Percentiles rank a stretch among this genome's conserved stretches.
These are phyloP conservation scores for Synergus gifuensis DNA, from an alignment of 2,888 invertebrate genomes.

Conservation along the genomic window DNA sequence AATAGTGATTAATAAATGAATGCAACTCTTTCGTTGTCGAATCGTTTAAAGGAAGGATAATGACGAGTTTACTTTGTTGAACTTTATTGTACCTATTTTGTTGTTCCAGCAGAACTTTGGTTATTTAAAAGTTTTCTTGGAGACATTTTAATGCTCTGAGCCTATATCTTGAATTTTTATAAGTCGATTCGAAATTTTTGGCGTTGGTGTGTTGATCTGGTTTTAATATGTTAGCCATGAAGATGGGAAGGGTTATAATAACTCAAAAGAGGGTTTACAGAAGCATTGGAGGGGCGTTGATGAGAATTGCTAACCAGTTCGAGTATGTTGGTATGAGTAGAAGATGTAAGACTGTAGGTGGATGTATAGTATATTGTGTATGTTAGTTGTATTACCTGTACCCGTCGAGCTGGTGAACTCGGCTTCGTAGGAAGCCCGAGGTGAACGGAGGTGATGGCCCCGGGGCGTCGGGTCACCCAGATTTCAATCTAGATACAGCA, in stretches of 20 bases:
- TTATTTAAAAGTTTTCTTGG: too few species aligned
- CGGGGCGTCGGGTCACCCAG: conserved; percentile 76
- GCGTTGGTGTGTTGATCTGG: background rate
- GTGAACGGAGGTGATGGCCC: conserved; percentile 73
- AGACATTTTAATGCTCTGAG: too few species aligned
- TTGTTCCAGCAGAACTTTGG: too few species aligned
- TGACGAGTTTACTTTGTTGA: too few species aligned
- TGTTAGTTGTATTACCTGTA: conserved; percentile 43
- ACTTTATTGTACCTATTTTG: too few species aligned
- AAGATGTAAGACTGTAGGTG: background rate
- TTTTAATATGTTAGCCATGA: background rate
- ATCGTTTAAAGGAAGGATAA: too few species aligned
- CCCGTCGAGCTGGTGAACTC: conserved; percentile 61
- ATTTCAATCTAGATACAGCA: conserved; percentile 78
- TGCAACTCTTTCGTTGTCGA: background rate
- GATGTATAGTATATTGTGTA: conserved; percentile 26
- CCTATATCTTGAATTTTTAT: background rate
- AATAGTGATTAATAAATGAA: background rate
- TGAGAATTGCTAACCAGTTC: conserved; percentile 30
- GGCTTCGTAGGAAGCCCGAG: conserved; percentile 59
- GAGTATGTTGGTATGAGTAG: background rate
- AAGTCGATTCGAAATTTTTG: background rate
- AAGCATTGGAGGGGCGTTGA: background rate
- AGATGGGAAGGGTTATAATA: background rate
- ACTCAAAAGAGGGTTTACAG: conserved; percentile 19